Evolutionary conservation across 2,797 vertebrate genomes (phyloP).

Genomic region (Labeo calbasu): DNA sequence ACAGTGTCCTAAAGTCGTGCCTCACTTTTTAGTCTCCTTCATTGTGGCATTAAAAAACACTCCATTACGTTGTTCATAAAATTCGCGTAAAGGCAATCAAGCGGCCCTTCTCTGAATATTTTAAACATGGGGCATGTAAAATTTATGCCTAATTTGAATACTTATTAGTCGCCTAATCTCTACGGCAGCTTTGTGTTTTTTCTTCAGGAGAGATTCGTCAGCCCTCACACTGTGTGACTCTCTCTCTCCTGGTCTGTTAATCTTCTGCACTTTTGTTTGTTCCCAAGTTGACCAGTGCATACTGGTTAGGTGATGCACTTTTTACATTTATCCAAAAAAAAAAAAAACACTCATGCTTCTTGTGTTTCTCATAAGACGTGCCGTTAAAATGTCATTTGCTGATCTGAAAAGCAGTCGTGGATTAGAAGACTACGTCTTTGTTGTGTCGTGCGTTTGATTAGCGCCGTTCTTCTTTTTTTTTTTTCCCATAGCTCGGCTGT

Average conservation of each 20-base stretch:
- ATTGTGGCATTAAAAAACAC: conserved; percentile 75
- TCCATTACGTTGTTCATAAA: conserved; percentile 94
- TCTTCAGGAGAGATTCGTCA: conserved; percentile 91
- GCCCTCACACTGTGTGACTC: conserved; percentile 61
- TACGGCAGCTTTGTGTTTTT: conserved; percentile 93
- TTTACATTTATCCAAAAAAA: conserved; percentile 71
- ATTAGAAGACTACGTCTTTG: conserved; percentile 59
- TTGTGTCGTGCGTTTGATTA: conserved; percentile 65
- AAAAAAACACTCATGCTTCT: conserved; percentile 29
- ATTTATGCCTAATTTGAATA: conserved; percentile 99
- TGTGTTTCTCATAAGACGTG: conserved; percentile 25
- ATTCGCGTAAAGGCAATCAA: conserved; percentile 93
- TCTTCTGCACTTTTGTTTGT: conserved; percentile 78
- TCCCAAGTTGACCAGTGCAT: conserved; percentile 78
- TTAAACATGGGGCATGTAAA: conserved; percentile 99
- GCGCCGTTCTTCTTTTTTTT: conserved; percentile 55
- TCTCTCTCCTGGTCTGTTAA: conserved; percentile 70
- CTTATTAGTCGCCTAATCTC: conserved; percentile 96
- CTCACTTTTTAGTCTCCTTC: conserved; percentile 68
- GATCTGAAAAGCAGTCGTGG: conserved; percentile 53
- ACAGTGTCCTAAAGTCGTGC: conserved; percentile 37
- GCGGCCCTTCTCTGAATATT: conserved; percentile 98
- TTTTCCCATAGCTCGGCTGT: conserved; percentile 45
- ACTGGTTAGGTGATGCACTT: conserved; percentile 78
- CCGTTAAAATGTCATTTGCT: conserved; percentile 54